Percentiles rank a stretch among this genome's conserved stretches.
phyloP scores from a whole-genome alignment of 2,888 invertebrate species.

The Hyposoter didymator region DNA sequence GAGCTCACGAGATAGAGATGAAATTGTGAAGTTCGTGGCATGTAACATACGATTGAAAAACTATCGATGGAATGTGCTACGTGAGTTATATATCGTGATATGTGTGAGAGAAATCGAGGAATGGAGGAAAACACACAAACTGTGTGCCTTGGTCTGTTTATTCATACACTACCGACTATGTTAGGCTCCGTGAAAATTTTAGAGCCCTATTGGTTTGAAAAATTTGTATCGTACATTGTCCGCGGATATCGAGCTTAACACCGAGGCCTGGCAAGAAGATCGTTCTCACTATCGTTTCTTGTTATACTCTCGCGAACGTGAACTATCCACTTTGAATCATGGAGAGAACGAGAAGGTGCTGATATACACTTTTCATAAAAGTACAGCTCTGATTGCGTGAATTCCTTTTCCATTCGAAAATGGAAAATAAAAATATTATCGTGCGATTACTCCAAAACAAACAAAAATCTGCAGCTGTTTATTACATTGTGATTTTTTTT shows the following conservation, averaged over 20 bases:
- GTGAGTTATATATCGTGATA: slow-evolving; percentile 1
- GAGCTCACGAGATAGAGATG: slow-evolving; percentile 8
- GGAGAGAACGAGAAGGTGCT: neutral
- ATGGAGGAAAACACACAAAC: slow-evolving; percentile 27
- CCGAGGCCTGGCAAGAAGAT: neutral
- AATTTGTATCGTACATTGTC: slow-evolving; percentile 41
- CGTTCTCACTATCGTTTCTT: neutral
- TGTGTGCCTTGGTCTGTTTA: slow-evolving; percentile 33
- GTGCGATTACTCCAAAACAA: neutral
- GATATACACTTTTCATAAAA: neutral
- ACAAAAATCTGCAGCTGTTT: neutral
- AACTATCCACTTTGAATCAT: neutral
- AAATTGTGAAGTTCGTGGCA: slow-evolving; percentile 12
- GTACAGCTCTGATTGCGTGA: too few species aligned
- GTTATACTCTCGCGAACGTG: neutral
- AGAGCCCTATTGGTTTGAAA: slow-evolving; percentile 4
- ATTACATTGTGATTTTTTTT: neutral
- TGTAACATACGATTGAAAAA: neutral
- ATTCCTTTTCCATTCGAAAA: too few species aligned
- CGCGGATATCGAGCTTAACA: slow-evolving; percentile 16
- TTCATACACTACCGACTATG: slow-evolving; percentile 40
- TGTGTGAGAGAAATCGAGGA: slow-evolving; percentile 4
- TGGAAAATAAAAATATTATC: neutral
- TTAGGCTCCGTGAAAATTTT: slow-evolving; percentile 50
- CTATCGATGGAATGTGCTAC: slow-evolving; percentile 5